These are phyloP conservation scores for Cheilosia scutellata DNA, from an alignment of 2,888 invertebrate species.

Conservation along the genomic window DNA sequence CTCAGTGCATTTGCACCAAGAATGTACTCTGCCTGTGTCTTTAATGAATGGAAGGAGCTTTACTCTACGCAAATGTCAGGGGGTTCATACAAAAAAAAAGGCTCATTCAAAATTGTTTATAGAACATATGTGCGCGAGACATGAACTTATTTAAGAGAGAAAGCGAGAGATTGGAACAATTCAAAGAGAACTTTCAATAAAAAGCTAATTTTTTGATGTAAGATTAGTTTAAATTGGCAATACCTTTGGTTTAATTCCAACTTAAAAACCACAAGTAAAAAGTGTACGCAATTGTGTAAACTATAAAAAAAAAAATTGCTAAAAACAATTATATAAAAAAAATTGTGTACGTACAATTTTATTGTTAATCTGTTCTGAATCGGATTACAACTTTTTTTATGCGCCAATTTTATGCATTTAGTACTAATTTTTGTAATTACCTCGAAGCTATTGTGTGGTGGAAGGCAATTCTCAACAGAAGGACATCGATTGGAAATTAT, in stretches of 20 bases:
- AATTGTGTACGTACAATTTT: background rate
- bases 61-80: conserved; percentile 44
- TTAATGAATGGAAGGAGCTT: conserved; percentile 66
- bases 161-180: background rate
- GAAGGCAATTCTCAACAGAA: no score
- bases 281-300: no score
- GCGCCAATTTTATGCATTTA: background rate
- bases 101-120: conserved; percentile 24
- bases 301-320: no score
- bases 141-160: conserved; percentile 15
- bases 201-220: background rate
- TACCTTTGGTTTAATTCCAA: no score
- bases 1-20: conserved; percentile 52
- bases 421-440: no score
- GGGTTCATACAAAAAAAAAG: conserved; percentile 22
- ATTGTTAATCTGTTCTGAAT: background rate
- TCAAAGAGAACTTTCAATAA: conserved; percentile 3
- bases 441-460: no score
- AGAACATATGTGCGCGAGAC: conserved; percentile 24
- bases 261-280: no score
- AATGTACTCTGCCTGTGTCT: conserved; percentile 15
- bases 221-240: background rate
- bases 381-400: background rate
- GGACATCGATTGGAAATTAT: no score
- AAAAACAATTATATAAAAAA: background rate